Evolutionary conservation across 1,140 invertebrate genomes (phyloP), one percentile per base, ranked within the genome.

Genomic region (Drosophila quadrilineata): DNA sequence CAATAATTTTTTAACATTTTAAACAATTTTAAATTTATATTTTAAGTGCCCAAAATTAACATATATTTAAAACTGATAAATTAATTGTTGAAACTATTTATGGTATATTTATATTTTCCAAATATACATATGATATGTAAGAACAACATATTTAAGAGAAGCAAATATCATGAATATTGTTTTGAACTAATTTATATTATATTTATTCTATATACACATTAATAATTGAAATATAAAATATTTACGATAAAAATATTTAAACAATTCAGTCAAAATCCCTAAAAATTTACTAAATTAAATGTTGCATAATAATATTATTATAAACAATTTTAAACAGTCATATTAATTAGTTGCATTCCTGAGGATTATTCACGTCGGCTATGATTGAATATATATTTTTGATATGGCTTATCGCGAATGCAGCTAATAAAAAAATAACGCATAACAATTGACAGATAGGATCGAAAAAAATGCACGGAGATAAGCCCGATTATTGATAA

Each of bases 401-500:
- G 12, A 14, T 45, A 12, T 28, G 10, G 3, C 28, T 16, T 26
- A 26, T 28, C 3, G 12, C 14, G 12, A 10, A 43, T 3, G 6
- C 12, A 14, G 10, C 9, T 14, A 49, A 41, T 33, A 41, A 57
- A 48, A 21, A 48, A 24, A 28, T 26, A 50, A 50, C 50, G 58
- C 49, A 28, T 41, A 50, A 43, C 26, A 49, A 49, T 24, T 52
- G 10, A 14, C 14, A 22, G 22, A 33, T 22, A 22, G 9, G 19
- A 22, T n/a, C 17, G 6, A 41, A 22, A 33, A n/a, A 54, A 29
- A 29, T 21, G 36, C 4, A 45, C n/a, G 17, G 22, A 26, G 26
- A 16, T 8, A 24, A 66, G 46, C 38, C 29, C 38, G 63, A 52
- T 66, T 66, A 66, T 52, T 59, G 52, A 46, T 52, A 66, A 66